phyloP scores from a whole-genome alignment of 2,113 vertebrate genomes.

The Bettongia penicillata region DNA sequence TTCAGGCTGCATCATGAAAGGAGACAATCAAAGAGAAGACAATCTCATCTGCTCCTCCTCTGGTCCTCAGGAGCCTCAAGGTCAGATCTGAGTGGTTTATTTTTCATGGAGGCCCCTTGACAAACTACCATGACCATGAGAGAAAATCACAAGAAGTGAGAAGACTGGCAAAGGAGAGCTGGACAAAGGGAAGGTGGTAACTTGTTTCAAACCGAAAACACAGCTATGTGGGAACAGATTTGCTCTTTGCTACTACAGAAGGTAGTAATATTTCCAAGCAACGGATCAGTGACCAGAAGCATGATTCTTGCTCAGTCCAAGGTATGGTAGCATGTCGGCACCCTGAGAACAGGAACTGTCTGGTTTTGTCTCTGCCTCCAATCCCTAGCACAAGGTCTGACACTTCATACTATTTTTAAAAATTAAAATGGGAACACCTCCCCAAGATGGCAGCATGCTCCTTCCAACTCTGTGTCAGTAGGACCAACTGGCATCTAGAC shows the following conservation, averaged over 20 bases:
- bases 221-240: background rate
- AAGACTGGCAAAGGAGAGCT: background rate
- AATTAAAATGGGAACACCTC: background rate
- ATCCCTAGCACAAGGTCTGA: background rate
- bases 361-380: background rate
- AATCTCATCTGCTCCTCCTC: background rate
- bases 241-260: background rate
- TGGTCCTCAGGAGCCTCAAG: background rate
- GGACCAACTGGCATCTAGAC: background rate
- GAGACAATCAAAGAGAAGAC: background rate
- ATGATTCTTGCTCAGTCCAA: background rate
- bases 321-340: background rate
- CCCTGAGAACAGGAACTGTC: background rate
- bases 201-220: background rate
- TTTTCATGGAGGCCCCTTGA: background rate
- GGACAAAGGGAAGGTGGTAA: background rate
- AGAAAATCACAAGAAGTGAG: background rate
- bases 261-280: too few species aligned
- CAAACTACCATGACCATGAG: background rate
- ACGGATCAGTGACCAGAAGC: too few species aligned
- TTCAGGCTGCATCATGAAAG: background rate
- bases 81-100: background rate
- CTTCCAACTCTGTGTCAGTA: background rate
- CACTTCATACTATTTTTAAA: background rate
- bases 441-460: background rate